Base-by-base conservation (phyloP, 1,140 invertebrate genomes). In the Globodera ellingtonae region DNA sequence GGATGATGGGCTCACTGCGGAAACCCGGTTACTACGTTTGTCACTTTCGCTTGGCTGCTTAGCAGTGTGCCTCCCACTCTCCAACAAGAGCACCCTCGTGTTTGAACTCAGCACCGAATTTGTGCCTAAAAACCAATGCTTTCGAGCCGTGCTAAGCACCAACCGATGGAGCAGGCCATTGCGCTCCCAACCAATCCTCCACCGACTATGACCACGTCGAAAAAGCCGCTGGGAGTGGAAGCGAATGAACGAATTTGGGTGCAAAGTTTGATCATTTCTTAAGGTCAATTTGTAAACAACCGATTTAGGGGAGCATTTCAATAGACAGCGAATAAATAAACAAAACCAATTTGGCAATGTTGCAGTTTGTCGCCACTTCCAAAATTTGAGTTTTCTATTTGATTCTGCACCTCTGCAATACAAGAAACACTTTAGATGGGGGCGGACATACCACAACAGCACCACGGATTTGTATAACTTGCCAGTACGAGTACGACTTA, bases 151-250 rank as follows among this genome's bases (percentile, higher is more conserved):
- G 15, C 47, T 15, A 18, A 52, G 59, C 73, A 50, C 71, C 74
- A 78, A 85, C 84, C 85, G 21, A 85, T 67, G 15, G 85, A 59
- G 77, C 75, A 85, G 69, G 84, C 84, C 85, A 85, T 86, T 46
- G 84, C 83, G 79, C 86, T 85, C n/a, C 84, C 84, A 13, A 85
- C 84, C 62, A 83, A 35, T 35, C 84, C 84, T 65, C 84, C 84
- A 6, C 84, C 84, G 13, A 86, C 83, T 62, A 85, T 84, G 48
- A 75, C 83, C 65, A 85, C 50, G 75, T 85, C 84, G 62, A 24
- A 77, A 46, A 65, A 77, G 15, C 10, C 67, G 62, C 21, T 35
- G 6, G 59, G 10, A 13, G 10, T 9, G 67, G 67, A 44, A 6
- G 35, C 67, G 18, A 62, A 62, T 18, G 56, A 62, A 62, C 56